Percentiles rank a stretch among this genome's conserved stretches.
These are phyloP conservation scores for Phocides pigmalion DNA, from an alignment of 1,140 invertebrate species.

Conservation along the genomic window DNA sequence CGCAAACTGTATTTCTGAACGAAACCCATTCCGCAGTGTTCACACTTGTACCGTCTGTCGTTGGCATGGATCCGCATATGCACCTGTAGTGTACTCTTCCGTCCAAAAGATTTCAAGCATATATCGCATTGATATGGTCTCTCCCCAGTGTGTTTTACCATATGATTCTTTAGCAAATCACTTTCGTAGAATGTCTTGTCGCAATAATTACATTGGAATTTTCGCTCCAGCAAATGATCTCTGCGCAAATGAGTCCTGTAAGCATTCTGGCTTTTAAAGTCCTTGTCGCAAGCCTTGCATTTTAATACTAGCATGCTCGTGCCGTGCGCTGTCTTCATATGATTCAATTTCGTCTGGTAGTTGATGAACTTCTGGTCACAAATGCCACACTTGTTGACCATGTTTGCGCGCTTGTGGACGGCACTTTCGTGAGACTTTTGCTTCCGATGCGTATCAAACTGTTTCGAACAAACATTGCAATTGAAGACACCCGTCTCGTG, in stretches of 20 bases:
- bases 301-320: slow-evolving; percentile 18
- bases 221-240: not conserved
- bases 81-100: no score
- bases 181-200: not conserved
- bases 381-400: slow-evolving; percentile 46
- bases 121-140: no score
- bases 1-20: no score
- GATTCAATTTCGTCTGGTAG: slow-evolving; percentile 39
- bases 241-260: not conserved
- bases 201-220: not conserved
- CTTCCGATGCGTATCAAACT: slow-evolving; percentile 42
- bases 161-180: not conserved
- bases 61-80: no score
- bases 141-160: not conserved
- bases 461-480: slow-evolving; percentile 41
- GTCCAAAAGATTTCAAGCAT: no score
- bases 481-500: slow-evolving; percentile 31
- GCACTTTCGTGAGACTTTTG: slow-evolving; percentile 41
- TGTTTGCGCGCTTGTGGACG: slow-evolving; percentile 37
- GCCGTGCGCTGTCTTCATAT: slow-evolving; percentile 45
- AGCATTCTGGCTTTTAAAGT: slow-evolving; percentile 36
- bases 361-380: slow-evolving; percentile 48
- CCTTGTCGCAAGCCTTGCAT: slow-evolving; percentile 45
- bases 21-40: no score
- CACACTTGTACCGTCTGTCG: no score